phyloP scores from a whole-genome alignment of 2,113 vertebrate species.

The Romanogobio albipinnatus region DNA sequence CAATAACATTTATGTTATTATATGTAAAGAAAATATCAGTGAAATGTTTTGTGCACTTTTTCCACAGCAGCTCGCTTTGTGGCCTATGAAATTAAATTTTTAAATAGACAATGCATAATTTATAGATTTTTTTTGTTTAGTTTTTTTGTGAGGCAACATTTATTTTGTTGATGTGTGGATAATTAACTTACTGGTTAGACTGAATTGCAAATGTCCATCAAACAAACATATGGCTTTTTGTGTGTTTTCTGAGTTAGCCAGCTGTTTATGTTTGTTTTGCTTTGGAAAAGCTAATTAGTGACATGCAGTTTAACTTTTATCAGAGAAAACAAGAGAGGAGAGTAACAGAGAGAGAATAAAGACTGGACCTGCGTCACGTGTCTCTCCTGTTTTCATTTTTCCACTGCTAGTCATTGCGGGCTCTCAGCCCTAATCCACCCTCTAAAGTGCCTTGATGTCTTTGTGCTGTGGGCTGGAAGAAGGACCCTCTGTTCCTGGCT shows the following conservation, averaged over 20 bases:
- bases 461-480: slow-evolving; percentile 57
- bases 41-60: background rate
- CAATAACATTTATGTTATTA: background rate
- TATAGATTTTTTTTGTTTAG: background rate
- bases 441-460: slow-evolving; percentile 49
- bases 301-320: background rate
- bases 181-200: background rate
- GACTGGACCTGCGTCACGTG: slow-evolving; percentile 5
- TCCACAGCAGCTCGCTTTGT: background rate
- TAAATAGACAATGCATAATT: background rate
- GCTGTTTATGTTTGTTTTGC: slow-evolving; percentile 2
- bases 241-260: slow-evolving; percentile 42
- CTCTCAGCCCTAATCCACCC: slow-evolving; percentile 38
- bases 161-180: background rate
- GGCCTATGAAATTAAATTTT: no score
- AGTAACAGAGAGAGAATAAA: background rate
- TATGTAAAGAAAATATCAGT: background rate
- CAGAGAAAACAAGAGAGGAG: slow-evolving; percentile 3
- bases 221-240: slow-evolving; percentile 21
- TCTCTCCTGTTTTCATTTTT: slow-evolving; percentile 46
- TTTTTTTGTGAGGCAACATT: background rate
- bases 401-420: slow-evolving; percentile 45
- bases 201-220: background rate
- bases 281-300: slow-evolving; percentile 12
- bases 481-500: slow-evolving; percentile 60